A percentile compares a stretch with the other conserved stretches of the same genome.
phyloP scores from a whole-genome alignment of 2,888 invertebrate species.

The Cantharis flavilabris region DNA sequence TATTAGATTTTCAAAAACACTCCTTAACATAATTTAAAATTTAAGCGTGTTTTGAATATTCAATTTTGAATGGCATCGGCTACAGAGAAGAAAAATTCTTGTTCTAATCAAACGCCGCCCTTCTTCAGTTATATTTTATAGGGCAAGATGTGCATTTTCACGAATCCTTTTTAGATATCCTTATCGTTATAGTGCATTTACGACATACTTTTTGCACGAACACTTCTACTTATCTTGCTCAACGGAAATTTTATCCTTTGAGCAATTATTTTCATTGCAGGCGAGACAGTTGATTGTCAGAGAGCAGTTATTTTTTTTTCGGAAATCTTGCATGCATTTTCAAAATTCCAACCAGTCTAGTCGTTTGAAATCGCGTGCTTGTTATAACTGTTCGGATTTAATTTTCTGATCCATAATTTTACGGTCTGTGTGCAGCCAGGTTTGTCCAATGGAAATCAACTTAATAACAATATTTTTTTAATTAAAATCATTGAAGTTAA shows the following conservation, averaged over 20 bases:
- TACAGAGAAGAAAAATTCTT: neutral
- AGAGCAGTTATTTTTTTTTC: neutral
- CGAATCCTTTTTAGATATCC: conserved; percentile 9
- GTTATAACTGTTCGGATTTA: neutral
- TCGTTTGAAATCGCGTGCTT: neutral
- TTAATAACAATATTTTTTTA: neutral
- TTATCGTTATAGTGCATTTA: conserved; percentile 19
- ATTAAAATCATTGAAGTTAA: neutral
- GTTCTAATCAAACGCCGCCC: neutral
- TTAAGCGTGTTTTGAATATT: conserved; percentile 17
- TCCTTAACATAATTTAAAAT: conserved; percentile 8
- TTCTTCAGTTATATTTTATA: neutral
- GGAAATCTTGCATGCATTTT: neutral
- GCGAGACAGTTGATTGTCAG: neutral
- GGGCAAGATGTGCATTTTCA: conserved; percentile 7
- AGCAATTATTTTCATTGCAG: neutral
- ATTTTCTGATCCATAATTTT: neutral
- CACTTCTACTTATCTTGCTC: conserved; percentile 1
- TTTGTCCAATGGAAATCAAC: neutral
- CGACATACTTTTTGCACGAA: conserved; percentile 16
- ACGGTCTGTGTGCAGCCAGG: neutral
- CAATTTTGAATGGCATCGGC: neutral
- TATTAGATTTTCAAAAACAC: conserved; percentile 19
- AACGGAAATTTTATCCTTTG: neutral
- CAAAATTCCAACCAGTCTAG: neutral